phyloP scores from a whole-genome alignment of 2,888 invertebrate species.

The Diarsia rubi region DNA sequence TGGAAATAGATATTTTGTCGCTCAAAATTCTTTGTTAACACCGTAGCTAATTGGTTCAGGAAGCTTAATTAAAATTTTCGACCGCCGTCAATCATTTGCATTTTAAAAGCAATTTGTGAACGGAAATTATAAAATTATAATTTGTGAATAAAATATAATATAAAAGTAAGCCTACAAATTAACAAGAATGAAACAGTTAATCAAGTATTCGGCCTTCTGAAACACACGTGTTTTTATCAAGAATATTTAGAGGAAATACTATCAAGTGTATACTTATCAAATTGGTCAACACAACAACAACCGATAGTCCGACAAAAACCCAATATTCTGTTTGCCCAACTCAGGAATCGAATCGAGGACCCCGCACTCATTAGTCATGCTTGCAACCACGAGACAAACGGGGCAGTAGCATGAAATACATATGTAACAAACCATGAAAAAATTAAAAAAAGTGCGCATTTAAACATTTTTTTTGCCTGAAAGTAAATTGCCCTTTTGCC shows the following conservation, averaged over 20 bases:
- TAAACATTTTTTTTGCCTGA: not conserved
- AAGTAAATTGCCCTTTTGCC: too few relatives aligned
- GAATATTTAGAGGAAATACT: not conserved
- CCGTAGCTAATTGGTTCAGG: slow-evolving; percentile 10
- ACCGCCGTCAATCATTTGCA: slow-evolving; percentile 16
- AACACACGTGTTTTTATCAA: not conserved
- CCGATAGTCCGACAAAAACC: too few relatives aligned
- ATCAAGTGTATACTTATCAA: too few relatives aligned
- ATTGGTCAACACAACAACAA: too few relatives aligned
- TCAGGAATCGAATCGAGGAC: too few relatives aligned
- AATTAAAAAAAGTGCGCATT: not conserved
- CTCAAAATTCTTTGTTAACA: slow-evolving; percentile 22
- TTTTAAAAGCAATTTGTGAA: slow-evolving; percentile 37
- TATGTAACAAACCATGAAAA: not conserved
- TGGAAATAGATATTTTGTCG: slow-evolving; percentile 9
- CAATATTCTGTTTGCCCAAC: too few relatives aligned
- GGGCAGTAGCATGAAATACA: too few relatives aligned
- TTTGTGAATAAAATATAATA: slow-evolving; percentile 6
- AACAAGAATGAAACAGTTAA: not conserved
- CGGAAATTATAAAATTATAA: slow-evolving; percentile 39
- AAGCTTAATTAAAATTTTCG: slow-evolving; percentile 24
- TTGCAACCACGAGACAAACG: too few relatives aligned
- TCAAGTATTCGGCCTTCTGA: not conserved
- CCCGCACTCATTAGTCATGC: too few relatives aligned
- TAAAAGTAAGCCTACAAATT: slow-evolving; percentile 3